Base-by-base conservation (phyloP, 1,140 invertebrate genomes). In the Calliopsis andreniformis region DNA sequence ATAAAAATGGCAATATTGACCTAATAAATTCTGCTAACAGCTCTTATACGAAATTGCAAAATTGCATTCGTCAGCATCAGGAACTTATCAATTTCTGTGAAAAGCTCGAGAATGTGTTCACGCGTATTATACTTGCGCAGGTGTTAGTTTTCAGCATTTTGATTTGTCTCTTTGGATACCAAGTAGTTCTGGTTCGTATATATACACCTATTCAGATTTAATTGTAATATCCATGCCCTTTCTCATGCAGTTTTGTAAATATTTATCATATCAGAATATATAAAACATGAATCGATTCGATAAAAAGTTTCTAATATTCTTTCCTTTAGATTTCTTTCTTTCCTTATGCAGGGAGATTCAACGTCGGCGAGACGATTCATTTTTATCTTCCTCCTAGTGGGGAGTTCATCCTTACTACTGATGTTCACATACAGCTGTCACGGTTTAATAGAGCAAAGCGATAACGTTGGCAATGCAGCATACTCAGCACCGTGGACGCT, bases 111-210 rank as follows among this genome's bases (percentile, higher is more conserved):
- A 45, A 28, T 18, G 18, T 83, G 16, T 85, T 85, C 23, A 76
- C 45, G 25, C 32, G 43, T 8, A 35, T 61, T 2, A 49, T 71
- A 0, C 68, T 85, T 25, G 76, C 25, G 10, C 83, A 83, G 30
- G 25, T 85, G 25, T 16, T 80, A n/a, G 42, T 81, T 10, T 76
- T 82, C 25, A 45, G 76, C 14, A 0, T 83, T 3, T 42, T 85
- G 51, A 20, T 85, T 8, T 85, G 83, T 35, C 49, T 85, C 1
- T 42, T 63, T 2, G 79, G 83, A 0, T 79, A 81, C 64, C 76
- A 85, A 68, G 14, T 76, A 20, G 53, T 82, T 67, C 25, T 79
- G 72, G 82, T 85, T 42, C 62, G 75, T 63, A 71, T n/a, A n/a
- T n/a, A n/a, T 30, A 8, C 5, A 28, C 14, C 4, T 4, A 2